Percentiles rank a stretch among this genome's conserved stretches.
These are phyloP conservation scores for Rhynchophorus ferrugineus DNA, from an alignment of 1,140 invertebrate species.

Conservation along the genomic window DNA sequence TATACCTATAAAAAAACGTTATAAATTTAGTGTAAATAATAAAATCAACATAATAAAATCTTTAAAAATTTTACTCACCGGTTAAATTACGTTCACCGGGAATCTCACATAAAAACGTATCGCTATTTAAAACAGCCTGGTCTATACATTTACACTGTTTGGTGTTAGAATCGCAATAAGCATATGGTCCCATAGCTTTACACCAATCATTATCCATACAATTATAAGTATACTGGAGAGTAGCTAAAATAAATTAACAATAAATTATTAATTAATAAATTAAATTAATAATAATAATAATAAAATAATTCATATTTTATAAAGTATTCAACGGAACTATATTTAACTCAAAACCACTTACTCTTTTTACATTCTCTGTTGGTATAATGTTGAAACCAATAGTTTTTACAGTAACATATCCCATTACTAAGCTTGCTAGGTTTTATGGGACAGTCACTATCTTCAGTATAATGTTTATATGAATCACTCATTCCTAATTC, in stretches of 20 bases:
- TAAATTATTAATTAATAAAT: too few relatives aligned
- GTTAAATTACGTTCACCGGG: slow-evolving; percentile 1
- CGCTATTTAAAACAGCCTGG: slow-evolving; percentile 12
- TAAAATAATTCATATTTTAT: too few relatives aligned
- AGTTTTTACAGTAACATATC: slow-evolving; percentile 18
- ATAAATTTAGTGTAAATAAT: not conserved
- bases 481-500: slow-evolving; percentile 16
- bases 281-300: too few relatives aligned
- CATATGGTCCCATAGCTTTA: slow-evolving; percentile 20
- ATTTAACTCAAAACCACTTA: slow-evolving; percentile 11
- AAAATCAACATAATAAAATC: not conserved
- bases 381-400: slow-evolving; percentile 16
- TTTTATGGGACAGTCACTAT: slow-evolving; percentile 17
- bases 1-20: not conserved
- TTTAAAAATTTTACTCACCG: too few relatives aligned
- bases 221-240: slow-evolving; percentile 8
- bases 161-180: slow-evolving; percentile 16
- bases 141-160: slow-evolving; percentile 16
- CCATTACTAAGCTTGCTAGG: slow-evolving; percentile 8
- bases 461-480: not conserved
- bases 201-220: slow-evolving; percentile 25
- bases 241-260: slow-evolving; percentile 14
- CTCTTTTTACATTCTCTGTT: slow-evolving; percentile 24
- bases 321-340: too few relatives aligned
- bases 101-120: slow-evolving; percentile 12